Evolutionary conservation across 2,113 vertebrate genomes (phyloP), one percentile per base, ranked within the genome.

Genomic region (Dissostichus mawsoni): DNA sequence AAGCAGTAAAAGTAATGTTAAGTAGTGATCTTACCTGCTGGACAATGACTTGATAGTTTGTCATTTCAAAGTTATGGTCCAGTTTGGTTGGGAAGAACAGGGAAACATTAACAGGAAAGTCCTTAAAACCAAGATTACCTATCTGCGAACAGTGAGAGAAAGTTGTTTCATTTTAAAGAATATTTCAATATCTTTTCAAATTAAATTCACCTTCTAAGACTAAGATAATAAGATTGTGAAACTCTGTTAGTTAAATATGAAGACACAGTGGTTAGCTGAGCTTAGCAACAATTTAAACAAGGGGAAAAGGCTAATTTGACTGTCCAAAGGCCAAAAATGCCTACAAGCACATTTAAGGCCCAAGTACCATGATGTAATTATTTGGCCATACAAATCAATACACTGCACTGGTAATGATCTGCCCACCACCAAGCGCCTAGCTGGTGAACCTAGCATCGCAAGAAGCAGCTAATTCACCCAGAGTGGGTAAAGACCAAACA

Each of bases 61-160:
- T 57, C 56, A 93, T 73, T 71, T 90, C 81, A 86, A 94, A 92
- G 72, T 33, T n/a, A 25, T 91, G 25, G 5, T 77, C 58, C 50
- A 91, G 84, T 81, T 85, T 20, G 50, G 73, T 90, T 25, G 90
- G 88, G 62, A 95, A 88, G 17, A 11, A 3, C 48, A 95, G 62
- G 0, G 74, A 83, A 20, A 95, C 83, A 0, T 29, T 81, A 36
- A 92, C 64, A 13, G 92, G 92, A 53, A 94, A 89, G 33, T 18
- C 63, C 65, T 87, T 95, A 6, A 62, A 52, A 47, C 91, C 92
- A 44, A 56, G 58, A 72, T 95, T 95, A 25, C 82, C 63, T 8
- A 95, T 82, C 95, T 95, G 83, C 18, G 16, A 53, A 63, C 1
- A 20, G 23, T 6, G 20, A 79, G 8, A 83, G n/a, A 82, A 1